Percentiles rank a stretch among this genome's conserved stretches.
These are phyloP conservation scores for Staurois parvus DNA, from an alignment of 2,797 vertebrate species.

Conservation along the genomic window DNA sequence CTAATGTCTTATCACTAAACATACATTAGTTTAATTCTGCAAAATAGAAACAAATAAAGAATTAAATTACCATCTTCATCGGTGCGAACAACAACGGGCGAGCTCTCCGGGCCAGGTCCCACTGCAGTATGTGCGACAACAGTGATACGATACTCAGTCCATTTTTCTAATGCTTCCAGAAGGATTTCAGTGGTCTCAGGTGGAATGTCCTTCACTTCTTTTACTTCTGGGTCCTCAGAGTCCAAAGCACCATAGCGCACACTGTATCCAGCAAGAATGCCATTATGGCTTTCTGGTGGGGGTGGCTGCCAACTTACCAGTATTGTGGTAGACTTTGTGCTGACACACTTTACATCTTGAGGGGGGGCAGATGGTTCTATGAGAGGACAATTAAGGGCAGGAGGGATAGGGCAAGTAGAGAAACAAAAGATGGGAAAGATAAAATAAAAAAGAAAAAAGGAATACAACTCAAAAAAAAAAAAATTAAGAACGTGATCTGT, in stretches of 20 bases:
- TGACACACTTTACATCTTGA: constrained; percentile 96
- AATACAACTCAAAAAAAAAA: constrained; percentile 78
- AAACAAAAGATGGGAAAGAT: constrained; percentile 71
- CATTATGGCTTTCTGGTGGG: constrained; percentile 90
- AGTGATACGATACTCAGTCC: constrained; percentile 92
- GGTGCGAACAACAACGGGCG: constrained; percentile 88
- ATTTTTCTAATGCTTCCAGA: constrained; percentile 93
- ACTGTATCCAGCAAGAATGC: constrained; percentile 91
- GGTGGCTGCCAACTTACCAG: constrained; percentile 99
- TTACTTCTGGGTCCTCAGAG: constrained; percentile 81
- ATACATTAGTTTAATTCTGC: too few relatives aligned
- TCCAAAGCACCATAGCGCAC: constrained; percentile 90
- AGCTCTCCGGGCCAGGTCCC: constrained; percentile 92
- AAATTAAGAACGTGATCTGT: not conserved
- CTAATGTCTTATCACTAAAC: too few relatives aligned
- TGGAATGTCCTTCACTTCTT: constrained; percentile 85
- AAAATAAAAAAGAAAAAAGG: constrained; percentile 87
- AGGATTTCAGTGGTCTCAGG: constrained; percentile 84
- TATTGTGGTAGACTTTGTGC: constrained; percentile 94
- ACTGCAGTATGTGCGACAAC: constrained; percentile 88
- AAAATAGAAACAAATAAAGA: not conserved
- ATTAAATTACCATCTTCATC: constrained; percentile 90
- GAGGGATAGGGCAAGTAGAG: constrained; percentile 67
- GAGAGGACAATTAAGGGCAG: constrained; percentile 75
- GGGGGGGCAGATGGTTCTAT: constrained; percentile 98